Percentiles rank a stretch among this genome's conserved stretches.
Conservation (phyloP, 2,888 invertebrate genomes). For the Drosophila percnosoma region DNA sequence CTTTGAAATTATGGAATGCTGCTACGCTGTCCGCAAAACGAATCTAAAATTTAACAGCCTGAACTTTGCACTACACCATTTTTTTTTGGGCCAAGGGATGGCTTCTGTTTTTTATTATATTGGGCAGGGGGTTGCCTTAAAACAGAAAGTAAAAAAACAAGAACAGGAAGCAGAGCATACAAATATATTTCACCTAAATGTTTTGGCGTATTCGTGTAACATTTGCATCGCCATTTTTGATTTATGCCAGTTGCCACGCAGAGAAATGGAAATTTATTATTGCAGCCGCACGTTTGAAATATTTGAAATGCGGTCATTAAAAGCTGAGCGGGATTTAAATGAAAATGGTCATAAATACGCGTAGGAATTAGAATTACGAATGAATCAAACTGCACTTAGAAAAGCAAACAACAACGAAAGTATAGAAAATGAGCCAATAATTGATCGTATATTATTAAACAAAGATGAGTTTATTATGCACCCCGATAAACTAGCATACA, state of each 20-base stretch:
- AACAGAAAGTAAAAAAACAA: constrained; percentile 17
- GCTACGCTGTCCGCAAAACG: constrained; percentile 37
- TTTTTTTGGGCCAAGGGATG: constrained; percentile 29
- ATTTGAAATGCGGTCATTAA: constrained; percentile 36
- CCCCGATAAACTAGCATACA: not conserved
- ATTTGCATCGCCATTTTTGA: constrained; percentile 78
- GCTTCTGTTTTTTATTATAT: constrained; percentile 25
- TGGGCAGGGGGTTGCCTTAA: constrained; percentile 29
- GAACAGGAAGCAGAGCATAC: constrained; percentile 3
- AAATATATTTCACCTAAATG: constrained; percentile 59
- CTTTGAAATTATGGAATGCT: constrained; percentile 23
- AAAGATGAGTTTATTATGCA: not conserved
- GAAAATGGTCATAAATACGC: not conserved
- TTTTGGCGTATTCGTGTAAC: constrained; percentile 70
- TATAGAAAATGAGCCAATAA: not conserved
- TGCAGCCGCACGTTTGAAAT: constrained; percentile 15
- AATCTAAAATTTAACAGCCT: constrained; percentile 55
- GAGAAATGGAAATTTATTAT: constrained; percentile 72
- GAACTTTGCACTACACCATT: constrained; percentile 40
- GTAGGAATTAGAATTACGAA: not conserved
- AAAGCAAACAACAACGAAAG: not conserved
- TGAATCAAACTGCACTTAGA: not conserved
- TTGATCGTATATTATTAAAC: not conserved
- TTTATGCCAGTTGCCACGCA: constrained; percentile 59
- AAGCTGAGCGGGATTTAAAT: not conserved